A percentile compares a stretch with the other conserved stretches of the same genome.
Conservation (phyloP, 2,113 vertebrate genomes). For the Empidonax traillii region DNA sequence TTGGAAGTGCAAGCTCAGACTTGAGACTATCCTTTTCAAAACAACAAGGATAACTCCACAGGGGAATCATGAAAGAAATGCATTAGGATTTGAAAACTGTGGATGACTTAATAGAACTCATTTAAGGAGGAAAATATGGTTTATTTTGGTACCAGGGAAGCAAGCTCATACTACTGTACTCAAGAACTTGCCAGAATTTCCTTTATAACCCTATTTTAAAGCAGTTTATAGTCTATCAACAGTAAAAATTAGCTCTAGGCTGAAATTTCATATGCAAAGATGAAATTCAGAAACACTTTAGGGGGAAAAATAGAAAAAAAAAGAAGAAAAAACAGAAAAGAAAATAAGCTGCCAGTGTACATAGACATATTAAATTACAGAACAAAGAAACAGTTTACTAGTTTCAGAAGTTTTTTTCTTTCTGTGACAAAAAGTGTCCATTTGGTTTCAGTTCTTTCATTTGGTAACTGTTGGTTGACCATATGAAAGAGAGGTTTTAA, state of each 20-base stretch:
- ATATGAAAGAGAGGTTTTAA: not conserved
- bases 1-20: constrained; percentile 57
- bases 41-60: constrained; percentile 61
- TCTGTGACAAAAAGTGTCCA: not conserved
- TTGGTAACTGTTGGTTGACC: not conserved
- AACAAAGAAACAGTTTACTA: not conserved
- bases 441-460: not conserved
- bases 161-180: not conserved
- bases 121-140: not conserved
- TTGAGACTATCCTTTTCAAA: constrained; percentile 63
- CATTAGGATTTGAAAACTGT: not conserved
- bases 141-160: not conserved
- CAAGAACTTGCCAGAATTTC: not conserved
- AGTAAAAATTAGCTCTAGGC: constrained; percentile 26
- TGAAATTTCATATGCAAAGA: constrained; percentile 31
- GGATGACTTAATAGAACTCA: constrained; percentile 14
- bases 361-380: not conserved
- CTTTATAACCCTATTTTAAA: not conserved
- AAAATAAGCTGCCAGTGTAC: not conserved
- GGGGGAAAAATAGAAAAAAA: no score
- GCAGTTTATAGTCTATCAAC: not conserved
- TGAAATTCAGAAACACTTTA: not conserved
- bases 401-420: not conserved
- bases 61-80: constrained; percentile 43
- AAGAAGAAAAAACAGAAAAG: not conserved